Evolutionary conservation across 2,888 invertebrate species (phyloP).

Genomic region (Cerastis leucographa): DNA sequence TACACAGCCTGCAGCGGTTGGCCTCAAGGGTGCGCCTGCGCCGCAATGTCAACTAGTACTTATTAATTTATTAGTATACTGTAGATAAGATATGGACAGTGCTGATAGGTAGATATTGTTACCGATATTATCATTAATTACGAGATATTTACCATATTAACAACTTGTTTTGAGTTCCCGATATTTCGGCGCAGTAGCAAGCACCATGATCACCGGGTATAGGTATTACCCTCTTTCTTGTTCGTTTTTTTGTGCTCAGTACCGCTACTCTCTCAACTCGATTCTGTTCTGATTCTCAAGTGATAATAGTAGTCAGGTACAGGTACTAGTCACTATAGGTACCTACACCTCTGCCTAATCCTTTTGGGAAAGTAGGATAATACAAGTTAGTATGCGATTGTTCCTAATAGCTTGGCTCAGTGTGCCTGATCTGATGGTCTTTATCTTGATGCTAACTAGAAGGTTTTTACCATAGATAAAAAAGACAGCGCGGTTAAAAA

Average conservation of each 20-base stretch:
- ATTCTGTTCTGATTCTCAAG: not conserved
- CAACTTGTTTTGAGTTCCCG: too few relatives aligned
- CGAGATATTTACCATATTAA: too few relatives aligned
- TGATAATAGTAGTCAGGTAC: not conserved
- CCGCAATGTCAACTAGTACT: conserved; percentile 65
- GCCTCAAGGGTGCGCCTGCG: conserved; percentile 62
- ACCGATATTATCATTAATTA: too few relatives aligned
- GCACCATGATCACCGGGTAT: too few relatives aligned
- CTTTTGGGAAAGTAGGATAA: not conserved
- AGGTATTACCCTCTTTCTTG: too few relatives aligned
- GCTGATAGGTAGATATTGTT: not conserved
- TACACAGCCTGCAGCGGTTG: conserved; percentile 36
- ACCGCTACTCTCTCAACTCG: too few relatives aligned
- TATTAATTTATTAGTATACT: not conserved
- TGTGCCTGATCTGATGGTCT: not conserved
- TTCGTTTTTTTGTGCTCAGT: too few relatives aligned
- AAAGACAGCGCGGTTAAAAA: not conserved
- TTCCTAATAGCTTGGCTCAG: not conserved
- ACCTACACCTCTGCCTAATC: not conserved
- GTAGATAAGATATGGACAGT: not conserved
- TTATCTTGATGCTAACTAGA: not conserved
- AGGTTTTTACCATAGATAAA: not conserved
- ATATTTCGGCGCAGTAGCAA: too few relatives aligned
- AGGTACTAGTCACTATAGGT: not conserved
- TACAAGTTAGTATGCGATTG: not conserved